A percentile compares a stretch with the other conserved stretches of the same genome.
Evolutionary conservation across 2,888 invertebrate genomes (phyloP).

Genomic region (Oligia fasciuncula): DNA sequence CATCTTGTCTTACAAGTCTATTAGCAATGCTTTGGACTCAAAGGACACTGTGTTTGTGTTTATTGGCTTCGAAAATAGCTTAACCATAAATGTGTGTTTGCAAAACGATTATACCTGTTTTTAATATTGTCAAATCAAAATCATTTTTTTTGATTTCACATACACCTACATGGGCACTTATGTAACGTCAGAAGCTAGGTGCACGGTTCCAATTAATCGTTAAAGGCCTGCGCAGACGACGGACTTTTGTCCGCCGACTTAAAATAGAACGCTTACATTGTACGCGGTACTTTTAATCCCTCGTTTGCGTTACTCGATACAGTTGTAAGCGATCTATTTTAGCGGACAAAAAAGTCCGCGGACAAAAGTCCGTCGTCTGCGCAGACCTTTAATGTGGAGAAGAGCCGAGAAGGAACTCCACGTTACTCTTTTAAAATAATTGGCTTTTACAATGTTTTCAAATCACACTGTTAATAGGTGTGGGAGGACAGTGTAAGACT

Average conservation of each 20-base stretch:
- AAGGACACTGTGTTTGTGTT: conserved; percentile 9
- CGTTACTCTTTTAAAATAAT: not conserved
- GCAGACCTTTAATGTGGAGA: not conserved
- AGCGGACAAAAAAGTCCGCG: too few species aligned
- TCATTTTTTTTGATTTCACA: too few species aligned
- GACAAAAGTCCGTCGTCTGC: too few species aligned
- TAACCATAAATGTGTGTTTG: not conserved
- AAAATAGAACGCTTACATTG: too few species aligned
- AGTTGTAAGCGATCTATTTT: too few species aligned
- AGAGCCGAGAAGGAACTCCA: not conserved
- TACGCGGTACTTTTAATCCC: too few species aligned
- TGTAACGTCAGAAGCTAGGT: not conserved
- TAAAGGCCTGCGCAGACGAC: too few species aligned
- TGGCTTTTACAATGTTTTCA: not conserved
- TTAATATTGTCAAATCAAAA: not conserved
- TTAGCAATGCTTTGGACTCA: conserved; percentile 38
- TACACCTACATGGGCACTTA: too few species aligned
- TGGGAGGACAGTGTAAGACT: too few species aligned
- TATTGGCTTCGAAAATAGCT: not conserved
- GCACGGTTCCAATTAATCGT: not conserved
- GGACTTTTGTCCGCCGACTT: too few species aligned
- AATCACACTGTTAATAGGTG: not conserved
- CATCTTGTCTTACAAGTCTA: conserved; percentile 51
- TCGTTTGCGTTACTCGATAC: too few species aligned
- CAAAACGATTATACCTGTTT: not conserved